Conservation (phyloP, 2,888 invertebrate species). For the Tipula vernalis region DNA sequence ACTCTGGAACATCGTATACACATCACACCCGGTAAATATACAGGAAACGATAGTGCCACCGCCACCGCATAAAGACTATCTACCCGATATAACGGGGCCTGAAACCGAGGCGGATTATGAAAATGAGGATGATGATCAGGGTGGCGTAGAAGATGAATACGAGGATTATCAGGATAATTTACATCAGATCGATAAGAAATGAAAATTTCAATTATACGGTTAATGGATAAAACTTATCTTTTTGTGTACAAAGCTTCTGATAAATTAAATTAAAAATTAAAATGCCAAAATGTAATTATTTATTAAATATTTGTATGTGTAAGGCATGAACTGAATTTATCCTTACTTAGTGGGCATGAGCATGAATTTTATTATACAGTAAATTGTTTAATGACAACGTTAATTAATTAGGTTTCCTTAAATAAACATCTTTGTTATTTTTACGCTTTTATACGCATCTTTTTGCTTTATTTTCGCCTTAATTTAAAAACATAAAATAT, state of each 20-base stretch:
- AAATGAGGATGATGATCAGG: conserved; percentile 41
- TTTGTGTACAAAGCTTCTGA: neutral
- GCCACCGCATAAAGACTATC: conserved; percentile 42
- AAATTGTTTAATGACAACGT: neutral
- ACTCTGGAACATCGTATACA: conserved; percentile 7
- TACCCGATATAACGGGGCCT: conserved; percentile 44
- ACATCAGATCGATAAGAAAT: conserved; percentile 29
- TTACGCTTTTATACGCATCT: too few species aligned
- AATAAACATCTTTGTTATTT: too few species aligned
- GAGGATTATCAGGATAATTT: conserved; percentile 43
- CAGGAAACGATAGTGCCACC: conserved; percentile 38
- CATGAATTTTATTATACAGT: neutral
- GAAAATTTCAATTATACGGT: neutral
- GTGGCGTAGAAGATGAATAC: conserved; percentile 47
- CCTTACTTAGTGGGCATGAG: neutral
- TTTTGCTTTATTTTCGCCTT: too few species aligned
- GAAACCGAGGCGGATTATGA: conserved; percentile 44
- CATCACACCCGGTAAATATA: conserved; percentile 16
- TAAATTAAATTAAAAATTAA: neutral
- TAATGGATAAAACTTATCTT: neutral
- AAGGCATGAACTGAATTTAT: neutral
- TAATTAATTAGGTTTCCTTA: too few species aligned
- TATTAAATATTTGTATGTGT: neutral
- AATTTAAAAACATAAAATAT: too few species aligned
- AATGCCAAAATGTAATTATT: neutral